Base-by-base conservation (phyloP, 2,113 vertebrate genomes). In the Corydoras maculifer region DNA sequence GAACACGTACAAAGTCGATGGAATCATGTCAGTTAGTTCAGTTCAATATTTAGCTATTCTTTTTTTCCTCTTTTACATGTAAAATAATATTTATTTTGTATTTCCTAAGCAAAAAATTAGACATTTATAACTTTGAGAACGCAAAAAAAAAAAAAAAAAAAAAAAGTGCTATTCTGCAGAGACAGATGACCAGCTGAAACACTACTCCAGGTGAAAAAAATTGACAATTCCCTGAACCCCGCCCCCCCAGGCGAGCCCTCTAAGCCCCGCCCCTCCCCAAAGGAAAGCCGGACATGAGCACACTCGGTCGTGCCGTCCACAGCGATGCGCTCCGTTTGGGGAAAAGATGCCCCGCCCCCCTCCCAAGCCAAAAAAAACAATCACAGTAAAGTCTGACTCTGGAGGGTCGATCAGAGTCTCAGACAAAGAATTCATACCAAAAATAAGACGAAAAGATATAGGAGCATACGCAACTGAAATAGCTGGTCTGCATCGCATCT, bases 71-170 rank as follows among this genome's bases (percentile, higher is more conserved):
- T 77, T 72, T 74, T 89, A 90, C 87, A 89, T 82, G 75, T 90
- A 91, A 91, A 91, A 90, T 90, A 87, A 91, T 88, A 86, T 72
- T 89, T 88, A 88, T 86, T 90, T 81, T 87, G 79, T 86, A 86
- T 85, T 84, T 84, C 88, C 88, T 88, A 90, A 90, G 87, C 86
- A 90, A 91, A 25, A 25, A 91, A 91, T 89, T 89, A 89, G 88
- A 90, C 89, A 89, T 88, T 87, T 88, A 87, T 77, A 71, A 81
- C 79, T 87, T 87, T 25, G 1, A 25, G 18, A 25, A 25, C 18
- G 18, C 18, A 25, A 25, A 85, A 80, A 84, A 69, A 72, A 86
- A 88, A 88, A 85, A 78, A 90, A 88, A 80, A 88, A 88, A 71
- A 68, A 14, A 51, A 90, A 88, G 86, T 87, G 89, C 87, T 90